These are phyloP conservation scores for Willowsia nigromaculata DNA, from an alignment of 2,888 invertebrate genomes.

Conservation along the genomic window DNA sequence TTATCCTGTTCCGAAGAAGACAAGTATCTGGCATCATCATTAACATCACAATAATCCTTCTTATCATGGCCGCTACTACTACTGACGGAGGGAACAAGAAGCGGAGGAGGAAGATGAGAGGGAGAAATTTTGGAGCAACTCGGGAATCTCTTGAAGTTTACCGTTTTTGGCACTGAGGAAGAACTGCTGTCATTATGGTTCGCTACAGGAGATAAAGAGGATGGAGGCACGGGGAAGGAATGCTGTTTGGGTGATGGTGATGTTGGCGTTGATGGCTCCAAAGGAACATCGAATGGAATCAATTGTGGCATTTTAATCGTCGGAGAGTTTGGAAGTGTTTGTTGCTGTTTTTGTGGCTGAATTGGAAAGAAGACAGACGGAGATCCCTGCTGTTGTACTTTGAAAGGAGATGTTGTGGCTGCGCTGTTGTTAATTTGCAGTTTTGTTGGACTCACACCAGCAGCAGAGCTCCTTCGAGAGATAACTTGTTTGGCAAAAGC, in stretches of 20 bases:
- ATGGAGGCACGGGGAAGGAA: not conserved
- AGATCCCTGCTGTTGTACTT: not conserved
- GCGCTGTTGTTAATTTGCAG: not conserved
- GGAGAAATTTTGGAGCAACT: not conserved
- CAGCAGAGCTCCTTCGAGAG: conserved; percentile 45
- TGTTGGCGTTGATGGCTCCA: conserved; percentile 16
- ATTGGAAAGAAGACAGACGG: conserved; percentile 20
- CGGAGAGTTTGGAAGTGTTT: conserved; percentile 5
- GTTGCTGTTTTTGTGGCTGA: not conserved
- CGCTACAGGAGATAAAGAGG: not conserved
- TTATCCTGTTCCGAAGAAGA: conserved; percentile 43
- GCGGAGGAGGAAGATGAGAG: conserved; percentile 28
- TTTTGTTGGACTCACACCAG: conserved; percentile 48
- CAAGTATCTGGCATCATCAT: conserved; percentile 33
- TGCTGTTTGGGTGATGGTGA: not conserved
- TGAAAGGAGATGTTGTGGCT: not conserved
- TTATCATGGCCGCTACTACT: conserved; percentile 13
- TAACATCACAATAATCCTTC: conserved; percentile 21
- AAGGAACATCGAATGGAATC: conserved; percentile 28
- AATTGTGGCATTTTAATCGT: conserved; percentile 59
- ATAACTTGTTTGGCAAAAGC: conserved; percentile 68
- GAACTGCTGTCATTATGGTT: not conserved
- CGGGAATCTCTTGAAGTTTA: not conserved
- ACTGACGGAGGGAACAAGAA: conserved; percentile 13
- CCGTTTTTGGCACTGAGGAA: conserved; percentile 42